phyloP scores from a whole-genome alignment of 2,888 invertebrate species.

The Oasisia sp. region DNA sequence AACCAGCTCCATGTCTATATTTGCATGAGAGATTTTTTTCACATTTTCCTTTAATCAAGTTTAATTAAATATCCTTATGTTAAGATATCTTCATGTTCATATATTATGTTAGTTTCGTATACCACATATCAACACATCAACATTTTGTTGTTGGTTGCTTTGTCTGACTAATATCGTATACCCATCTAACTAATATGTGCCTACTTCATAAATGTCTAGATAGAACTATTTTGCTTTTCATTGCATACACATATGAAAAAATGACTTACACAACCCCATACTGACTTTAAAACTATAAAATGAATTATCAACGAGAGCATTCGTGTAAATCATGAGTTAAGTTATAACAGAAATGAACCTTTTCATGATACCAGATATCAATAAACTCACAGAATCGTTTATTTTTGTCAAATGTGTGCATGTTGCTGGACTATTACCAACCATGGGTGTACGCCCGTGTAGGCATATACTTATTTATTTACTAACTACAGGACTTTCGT shows the following conservation, averaged over 20 bases:
- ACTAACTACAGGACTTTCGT: not conserved
- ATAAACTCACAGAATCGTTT: not conserved
- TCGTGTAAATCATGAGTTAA: too few relatives aligned
- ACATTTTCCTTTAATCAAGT: not conserved
- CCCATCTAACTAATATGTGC: too few relatives aligned
- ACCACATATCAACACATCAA: not conserved
- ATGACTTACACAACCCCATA: too few relatives aligned
- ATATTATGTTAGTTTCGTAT: too few relatives aligned
- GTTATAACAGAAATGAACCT: not conserved
- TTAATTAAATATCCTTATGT: too few relatives aligned
- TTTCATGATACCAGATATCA: not conserved
- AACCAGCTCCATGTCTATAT: not conserved
- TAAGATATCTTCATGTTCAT: not conserved
- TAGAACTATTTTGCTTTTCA: too few relatives aligned
- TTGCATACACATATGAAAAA: too few relatives aligned
- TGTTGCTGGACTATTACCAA: not conserved
- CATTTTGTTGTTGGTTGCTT: not conserved
- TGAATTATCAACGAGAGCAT: too few relatives aligned
- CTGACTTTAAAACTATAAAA: too few relatives aligned
- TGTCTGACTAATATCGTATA: not conserved
- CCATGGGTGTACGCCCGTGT: not conserved
- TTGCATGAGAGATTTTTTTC: not conserved
- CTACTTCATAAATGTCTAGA: too few relatives aligned
- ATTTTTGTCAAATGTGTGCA: not conserved
- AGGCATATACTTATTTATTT: not conserved